Base-by-base conservation (phyloP, 2,113 vertebrate species). In the Lutjanus erythropterus region DNA sequence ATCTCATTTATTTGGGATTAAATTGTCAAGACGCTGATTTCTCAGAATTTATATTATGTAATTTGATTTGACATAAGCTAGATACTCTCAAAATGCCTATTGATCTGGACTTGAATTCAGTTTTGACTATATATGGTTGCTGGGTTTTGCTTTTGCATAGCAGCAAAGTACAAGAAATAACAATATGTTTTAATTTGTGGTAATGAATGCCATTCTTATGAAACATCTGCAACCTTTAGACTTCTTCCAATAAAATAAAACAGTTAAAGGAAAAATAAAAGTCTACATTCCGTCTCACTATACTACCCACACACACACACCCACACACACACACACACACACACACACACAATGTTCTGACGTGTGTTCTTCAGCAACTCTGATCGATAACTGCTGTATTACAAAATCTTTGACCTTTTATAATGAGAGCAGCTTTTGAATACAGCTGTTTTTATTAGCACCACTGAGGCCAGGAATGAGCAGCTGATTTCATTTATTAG, bases 401-500 rank as follows among this genome's bases (percentile, higher is more conserved):
- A 42, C 4, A 39, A 55, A 64, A 44, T 49, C 35, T 33, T 23
- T 80, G 46, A 68, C 61, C 61, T 69, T 64, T 52, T 29, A 49
- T 25, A 60, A 66, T 47, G 9, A n/a, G 39, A 47, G 9, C 16
- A 3, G n/a, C 3, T n/a, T 41, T 46, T 25, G 31, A 62, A n/a
- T 33, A 2, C 15, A 69, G 42, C 53, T 39, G 7, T 50, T 61
- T 80, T 81, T 15, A 83, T 60, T 50, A 21, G 42, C 18, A 29
- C 31, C 52, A 3, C 0, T 42, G 6, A 12, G 50, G 47, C 47
- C 67, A 46, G 44, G 47, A 83, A 56, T 37, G 35, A 85, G 61
- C 50, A 55, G 33, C 62, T 78, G 39, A 60, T 73, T 85, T 49
- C 12, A n/a, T 33, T 56, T 8, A 62, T 61, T 41, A 70, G 60